phyloP scores from a whole-genome alignment of 2,113 vertebrate genomes.

The Bujurquina vittata region DNA sequence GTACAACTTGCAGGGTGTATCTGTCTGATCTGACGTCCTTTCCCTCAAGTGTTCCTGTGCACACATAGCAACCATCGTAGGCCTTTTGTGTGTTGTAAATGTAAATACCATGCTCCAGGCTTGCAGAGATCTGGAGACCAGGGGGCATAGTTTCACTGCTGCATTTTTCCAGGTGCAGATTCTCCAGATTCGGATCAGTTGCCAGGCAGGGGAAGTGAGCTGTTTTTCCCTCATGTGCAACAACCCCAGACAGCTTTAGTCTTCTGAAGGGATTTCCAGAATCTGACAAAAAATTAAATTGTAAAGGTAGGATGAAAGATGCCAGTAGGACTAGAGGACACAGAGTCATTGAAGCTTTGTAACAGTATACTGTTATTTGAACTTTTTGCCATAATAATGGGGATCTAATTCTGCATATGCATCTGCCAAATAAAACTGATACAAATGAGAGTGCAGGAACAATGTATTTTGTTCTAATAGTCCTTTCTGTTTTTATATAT shows the following conservation, averaged over 20 bases:
- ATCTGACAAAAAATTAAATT: conserved; percentile 80
- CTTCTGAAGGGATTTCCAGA: conserved; percentile 86
- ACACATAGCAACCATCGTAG: conserved; percentile 88
- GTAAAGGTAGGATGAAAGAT: conserved; percentile 38
- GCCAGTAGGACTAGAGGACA: neutral
- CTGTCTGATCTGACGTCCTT: conserved; percentile 51
- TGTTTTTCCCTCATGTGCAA: conserved; percentile 82
- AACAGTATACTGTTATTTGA: neutral
- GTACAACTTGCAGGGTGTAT: conserved; percentile 73
- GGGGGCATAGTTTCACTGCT: conserved; percentile 74
- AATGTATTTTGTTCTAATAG: neutral
- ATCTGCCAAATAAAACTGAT: neutral
- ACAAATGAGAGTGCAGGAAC: neutral
- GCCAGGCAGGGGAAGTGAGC: conserved; percentile 86
- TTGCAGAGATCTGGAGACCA: conserved; percentile 79
- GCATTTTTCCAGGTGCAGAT: conserved; percentile 84
- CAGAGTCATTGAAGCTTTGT: neutral
- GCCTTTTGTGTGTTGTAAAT: conserved; percentile 81
- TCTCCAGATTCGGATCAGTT: conserved; percentile 86
- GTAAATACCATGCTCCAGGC: conserved; percentile 85
- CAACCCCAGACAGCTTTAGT: conserved; percentile 72
- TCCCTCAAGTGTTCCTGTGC: conserved; percentile 79
- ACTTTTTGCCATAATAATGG: neutral
- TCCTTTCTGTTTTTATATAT: neutral
- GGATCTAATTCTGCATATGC: neutral